Evolutionary conservation across 2,888 invertebrate genomes (phyloP).

Genomic region (Allolobophora icterica): DNA sequence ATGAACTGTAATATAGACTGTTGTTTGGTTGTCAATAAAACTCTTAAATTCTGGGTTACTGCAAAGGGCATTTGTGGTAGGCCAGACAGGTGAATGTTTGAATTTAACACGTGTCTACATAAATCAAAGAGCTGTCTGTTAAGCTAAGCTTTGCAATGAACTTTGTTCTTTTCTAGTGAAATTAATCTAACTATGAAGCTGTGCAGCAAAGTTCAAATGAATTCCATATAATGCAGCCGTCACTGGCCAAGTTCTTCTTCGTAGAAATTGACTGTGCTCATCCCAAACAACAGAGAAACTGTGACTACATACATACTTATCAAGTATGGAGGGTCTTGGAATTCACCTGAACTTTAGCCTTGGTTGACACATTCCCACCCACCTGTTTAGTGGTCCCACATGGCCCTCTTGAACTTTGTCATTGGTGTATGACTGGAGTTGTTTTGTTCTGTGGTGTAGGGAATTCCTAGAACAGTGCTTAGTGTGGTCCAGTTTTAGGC

Average conservation of each 20-base stretch:
- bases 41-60: not conserved
- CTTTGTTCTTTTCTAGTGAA: not conserved
- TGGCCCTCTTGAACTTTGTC: not conserved
- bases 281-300: not conserved
- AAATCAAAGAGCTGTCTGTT: not conserved
- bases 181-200: not conserved
- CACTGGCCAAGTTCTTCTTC: not conserved
- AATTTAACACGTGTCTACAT: not conserved
- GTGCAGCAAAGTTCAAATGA: not conserved
- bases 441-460: not conserved
- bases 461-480: not conserved
- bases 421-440: not conserved
- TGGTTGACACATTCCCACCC: not conserved
- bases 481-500: not conserved
- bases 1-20: not conserved
- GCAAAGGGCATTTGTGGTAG: not conserved
- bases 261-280: not conserved
- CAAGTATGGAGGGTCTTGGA: not conserved
- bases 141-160: not conserved
- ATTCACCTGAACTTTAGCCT: not conserved
- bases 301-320: no score
- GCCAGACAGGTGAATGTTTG: not conserved
- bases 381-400: not conserved
- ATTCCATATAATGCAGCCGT: not conserved
- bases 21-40: not conserved